These are phyloP conservation scores for Calcarius lapponicus DNA, from an alignment of 2,797 vertebrate species.

Conservation along the genomic window DNA sequence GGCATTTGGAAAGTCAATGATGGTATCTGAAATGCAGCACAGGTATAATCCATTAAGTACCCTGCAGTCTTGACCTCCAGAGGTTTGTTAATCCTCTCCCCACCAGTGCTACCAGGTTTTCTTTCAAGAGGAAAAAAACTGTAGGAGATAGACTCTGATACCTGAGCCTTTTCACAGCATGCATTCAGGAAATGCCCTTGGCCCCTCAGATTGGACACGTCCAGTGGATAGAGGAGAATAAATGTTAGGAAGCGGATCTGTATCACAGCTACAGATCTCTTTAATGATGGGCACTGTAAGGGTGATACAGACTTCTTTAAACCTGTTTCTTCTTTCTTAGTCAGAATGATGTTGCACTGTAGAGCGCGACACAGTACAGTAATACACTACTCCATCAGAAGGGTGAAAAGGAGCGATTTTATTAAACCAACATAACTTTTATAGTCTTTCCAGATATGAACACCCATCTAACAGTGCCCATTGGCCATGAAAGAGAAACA, in stretches of 20 bases:
- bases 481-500: no score
- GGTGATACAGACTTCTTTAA: not conserved
- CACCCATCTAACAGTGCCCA: no score
- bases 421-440: no score
- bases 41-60: not conserved
- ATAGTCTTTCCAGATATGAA: no score
- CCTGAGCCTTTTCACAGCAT: not conserved
- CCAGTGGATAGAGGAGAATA: not conserved
- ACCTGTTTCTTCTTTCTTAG: not conserved
- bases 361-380: no score
- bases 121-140: not conserved
- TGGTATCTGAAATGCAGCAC: not conserved
- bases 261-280: not conserved
- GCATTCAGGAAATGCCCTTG: not conserved
- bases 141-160: not conserved
- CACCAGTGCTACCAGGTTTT: not conserved
- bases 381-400: no score
- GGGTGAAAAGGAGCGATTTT: no score
- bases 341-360: not conserved
- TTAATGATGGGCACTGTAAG: not conserved
- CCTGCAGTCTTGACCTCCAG: not conserved
- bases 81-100: not conserved
- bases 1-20: not conserved
- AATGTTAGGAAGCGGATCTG: not conserved
- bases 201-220: fast-evolving